These are phyloP conservation scores for Atherinosoma microstoma DNA, from an alignment of 2,797 vertebrate species.

Conservation along the genomic window DNA sequence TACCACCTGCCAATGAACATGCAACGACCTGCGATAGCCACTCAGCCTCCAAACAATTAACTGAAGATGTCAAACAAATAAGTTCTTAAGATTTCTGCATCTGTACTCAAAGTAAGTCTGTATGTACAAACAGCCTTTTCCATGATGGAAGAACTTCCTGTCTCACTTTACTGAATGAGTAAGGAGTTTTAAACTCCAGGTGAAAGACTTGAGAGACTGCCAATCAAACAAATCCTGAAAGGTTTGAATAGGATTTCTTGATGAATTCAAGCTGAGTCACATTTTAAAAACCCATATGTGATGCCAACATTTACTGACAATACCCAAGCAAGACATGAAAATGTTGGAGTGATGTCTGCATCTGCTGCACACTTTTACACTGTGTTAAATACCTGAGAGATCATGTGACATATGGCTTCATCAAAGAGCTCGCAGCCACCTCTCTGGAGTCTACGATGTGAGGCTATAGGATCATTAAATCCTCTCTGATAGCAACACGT, in stretches of 20 bases:
- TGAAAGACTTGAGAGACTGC: slow-evolving; percentile 28
- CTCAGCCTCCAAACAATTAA: slow-evolving; percentile 42
- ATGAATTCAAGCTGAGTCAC: slow-evolving; percentile 44
- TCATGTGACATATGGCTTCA: slow-evolving; percentile 33
- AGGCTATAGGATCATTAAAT: slow-evolving; percentile 28
- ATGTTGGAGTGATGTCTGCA: slow-evolving; percentile 34
- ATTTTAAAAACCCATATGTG: slow-evolving; percentile 44
- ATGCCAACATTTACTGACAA: slow-evolving; percentile 20
- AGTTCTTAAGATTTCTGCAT: slow-evolving; percentile 22
- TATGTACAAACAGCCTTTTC: slow-evolving; percentile 28
- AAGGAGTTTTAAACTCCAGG: not conserved
- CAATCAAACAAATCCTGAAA: slow-evolving; percentile 38
- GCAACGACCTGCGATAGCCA: slow-evolving; percentile 14
- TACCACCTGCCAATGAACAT: slow-evolving; percentile 25
- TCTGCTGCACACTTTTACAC: slow-evolving; percentile 62
- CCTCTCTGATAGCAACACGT: slow-evolving; percentile 41
- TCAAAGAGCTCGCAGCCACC: slow-evolving; percentile 40
- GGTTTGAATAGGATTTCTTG: slow-evolving; percentile 30
- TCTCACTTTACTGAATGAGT: slow-evolving; percentile 20
- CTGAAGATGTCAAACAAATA: slow-evolving; percentile 58
- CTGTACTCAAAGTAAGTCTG: slow-evolving; percentile 22
- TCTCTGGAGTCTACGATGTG: slow-evolving; percentile 42
- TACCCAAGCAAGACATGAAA: slow-evolving; percentile 12
- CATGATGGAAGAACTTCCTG: slow-evolving; percentile 43
- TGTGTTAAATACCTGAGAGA: slow-evolving; percentile 49